These are phyloP conservation scores for Falco novaeseelandiae DNA, from an alignment of 2,797 vertebrate genomes.

Conservation along the genomic window DNA sequence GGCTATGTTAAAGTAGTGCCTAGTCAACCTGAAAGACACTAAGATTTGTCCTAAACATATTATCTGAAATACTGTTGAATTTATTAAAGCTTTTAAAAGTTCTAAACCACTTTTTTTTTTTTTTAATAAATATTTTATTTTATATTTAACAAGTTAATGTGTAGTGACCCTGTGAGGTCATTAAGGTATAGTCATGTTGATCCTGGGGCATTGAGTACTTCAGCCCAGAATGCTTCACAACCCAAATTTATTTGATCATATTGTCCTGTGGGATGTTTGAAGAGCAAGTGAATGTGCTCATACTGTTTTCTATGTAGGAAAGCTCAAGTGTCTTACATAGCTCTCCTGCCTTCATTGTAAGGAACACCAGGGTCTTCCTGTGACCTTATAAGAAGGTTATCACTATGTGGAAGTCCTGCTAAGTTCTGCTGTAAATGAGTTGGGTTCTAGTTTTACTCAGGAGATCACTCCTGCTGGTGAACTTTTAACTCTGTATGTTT, in stretches of 20 bases:
- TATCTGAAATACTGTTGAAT: background rate
- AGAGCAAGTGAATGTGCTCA: background rate
- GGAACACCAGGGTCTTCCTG: background rate
- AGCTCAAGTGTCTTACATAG: background rate
- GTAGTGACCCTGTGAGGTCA: background rate
- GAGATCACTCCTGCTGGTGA: background rate
- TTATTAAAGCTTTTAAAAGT: background rate
- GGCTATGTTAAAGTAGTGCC: background rate
- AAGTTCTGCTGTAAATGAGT: background rate
- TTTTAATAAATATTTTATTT: background rate
- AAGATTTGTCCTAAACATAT: background rate
- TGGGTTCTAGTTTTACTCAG: background rate
- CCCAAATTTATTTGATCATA: background rate
- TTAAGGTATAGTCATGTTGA: background rate
- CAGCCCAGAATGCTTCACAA: background rate
- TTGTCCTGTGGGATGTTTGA: background rate
- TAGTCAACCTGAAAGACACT: background rate
- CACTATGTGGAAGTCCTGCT: background rate
- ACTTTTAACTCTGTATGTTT: background rate
- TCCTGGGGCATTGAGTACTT: background rate
- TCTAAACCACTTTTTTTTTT: background rate
- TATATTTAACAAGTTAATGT: background rate
- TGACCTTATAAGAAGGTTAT: background rate
- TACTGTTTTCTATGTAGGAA: background rate
- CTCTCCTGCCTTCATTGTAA: background rate